These are phyloP conservation scores for Labeo calbasu DNA, from an alignment of 2,797 vertebrate genomes.

Conservation along the genomic window DNA sequence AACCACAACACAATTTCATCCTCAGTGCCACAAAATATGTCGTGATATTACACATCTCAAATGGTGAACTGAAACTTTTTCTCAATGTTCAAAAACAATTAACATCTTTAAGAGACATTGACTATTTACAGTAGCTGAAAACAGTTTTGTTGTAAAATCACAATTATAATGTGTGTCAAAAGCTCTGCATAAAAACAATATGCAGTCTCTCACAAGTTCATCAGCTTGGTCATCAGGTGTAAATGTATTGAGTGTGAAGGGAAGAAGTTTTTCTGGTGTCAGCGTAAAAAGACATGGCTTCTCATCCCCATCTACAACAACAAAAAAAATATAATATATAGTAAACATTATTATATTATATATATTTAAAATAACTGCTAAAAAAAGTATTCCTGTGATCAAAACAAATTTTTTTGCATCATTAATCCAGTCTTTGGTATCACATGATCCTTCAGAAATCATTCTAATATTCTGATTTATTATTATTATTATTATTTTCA, in stretches of 20 bases:
- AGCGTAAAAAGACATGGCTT: conserved; percentile 52
- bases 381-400: too few species aligned
- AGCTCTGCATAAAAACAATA: conserved; percentile 1
- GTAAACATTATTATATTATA: too few species aligned
- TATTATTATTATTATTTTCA: too few species aligned
- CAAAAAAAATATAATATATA: background rate
- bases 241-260: conserved; percentile 65
- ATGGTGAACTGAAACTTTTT: conserved; percentile 15
- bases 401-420: too few species aligned
- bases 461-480: too few species aligned
- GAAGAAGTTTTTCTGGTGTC: conserved; percentile 64
- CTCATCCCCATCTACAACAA: conserved; percentile 44
- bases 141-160: background rate
- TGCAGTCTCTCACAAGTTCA: conserved; percentile 66
- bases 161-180: background rate
- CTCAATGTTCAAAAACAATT: background rate
- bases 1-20: conserved; percentile 49
- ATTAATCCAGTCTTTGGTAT: too few species aligned
- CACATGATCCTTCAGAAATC: too few species aligned
- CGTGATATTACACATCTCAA: background rate
- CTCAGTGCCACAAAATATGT: background rate
- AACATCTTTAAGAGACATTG: background rate
- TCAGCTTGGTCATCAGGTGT: conserved; percentile 53
- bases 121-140: conserved; percentile 18
- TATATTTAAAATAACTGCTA: too few species aligned